phyloP scores from a whole-genome alignment of 2,797 vertebrate species.

The Neosilurus mollespiculum region DNA sequence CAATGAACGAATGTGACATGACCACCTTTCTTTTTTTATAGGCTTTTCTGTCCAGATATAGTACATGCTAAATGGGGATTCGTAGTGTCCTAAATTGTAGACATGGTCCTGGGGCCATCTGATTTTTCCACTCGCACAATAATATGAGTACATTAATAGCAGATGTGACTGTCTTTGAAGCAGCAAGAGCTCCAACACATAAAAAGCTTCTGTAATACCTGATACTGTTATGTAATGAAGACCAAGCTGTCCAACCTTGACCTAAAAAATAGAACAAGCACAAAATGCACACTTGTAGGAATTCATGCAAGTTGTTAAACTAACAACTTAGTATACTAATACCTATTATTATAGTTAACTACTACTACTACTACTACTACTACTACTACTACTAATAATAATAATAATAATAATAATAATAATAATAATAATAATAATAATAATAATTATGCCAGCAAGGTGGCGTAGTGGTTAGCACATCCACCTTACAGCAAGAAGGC shows the following conservation, averaged over 20 bases:
- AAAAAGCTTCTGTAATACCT: neutral
- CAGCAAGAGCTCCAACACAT: neutral
- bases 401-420: too few relatives aligned
- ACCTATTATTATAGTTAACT: neutral
- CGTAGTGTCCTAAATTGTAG: slow-evolving; percentile 20
- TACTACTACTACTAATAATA: too few relatives aligned
- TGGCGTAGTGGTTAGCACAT: too few relatives aligned
- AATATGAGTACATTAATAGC: neutral
- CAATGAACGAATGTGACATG: too few relatives aligned
- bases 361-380: neutral
- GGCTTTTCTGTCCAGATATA: neutral
- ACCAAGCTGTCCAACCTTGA: slow-evolving; percentile 18
- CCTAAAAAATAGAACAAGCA: slow-evolving; percentile 19
- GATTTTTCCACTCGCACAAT: slow-evolving; percentile 24
- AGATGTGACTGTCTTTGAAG: neutral
- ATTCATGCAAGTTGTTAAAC: neutral
- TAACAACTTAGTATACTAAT: too few relatives aligned
- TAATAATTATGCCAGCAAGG: too few relatives aligned
- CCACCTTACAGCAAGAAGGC: too few relatives aligned
- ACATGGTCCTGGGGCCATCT: neutral
- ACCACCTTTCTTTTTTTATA: neutral
- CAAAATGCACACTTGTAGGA: neutral
- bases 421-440: too few relatives aligned
- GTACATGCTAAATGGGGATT: slow-evolving; percentile 43
- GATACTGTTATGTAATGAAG: slow-evolving; percentile 30